Evolutionary conservation across 2,888 invertebrate species (phyloP).

Genomic region (Harpagoxenus sublaevis): DNA sequence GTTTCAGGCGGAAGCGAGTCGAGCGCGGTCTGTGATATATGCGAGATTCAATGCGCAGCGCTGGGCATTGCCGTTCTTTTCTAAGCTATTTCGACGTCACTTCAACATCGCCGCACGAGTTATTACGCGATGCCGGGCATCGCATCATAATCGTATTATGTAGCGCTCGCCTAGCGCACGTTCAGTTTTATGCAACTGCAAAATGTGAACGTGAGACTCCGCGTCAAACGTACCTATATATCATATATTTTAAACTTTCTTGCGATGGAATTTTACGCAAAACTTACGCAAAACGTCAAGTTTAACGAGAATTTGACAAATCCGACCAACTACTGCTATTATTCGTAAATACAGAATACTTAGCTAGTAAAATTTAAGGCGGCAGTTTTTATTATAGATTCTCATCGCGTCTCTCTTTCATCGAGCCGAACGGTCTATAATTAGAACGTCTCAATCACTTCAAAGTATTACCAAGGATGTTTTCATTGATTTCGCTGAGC

Average conservation of each 20-base stretch:
- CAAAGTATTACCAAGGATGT: conserved; percentile 27
- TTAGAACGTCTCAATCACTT: conserved; percentile 35
- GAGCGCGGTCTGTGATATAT: conserved; percentile 39
- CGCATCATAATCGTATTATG: conserved; percentile 47
- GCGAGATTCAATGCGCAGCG: conserved; percentile 43
- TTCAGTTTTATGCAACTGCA: conserved; percentile 36
- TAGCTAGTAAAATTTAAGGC: no score
- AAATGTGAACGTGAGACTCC: conserved; percentile 19
- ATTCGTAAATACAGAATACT: not conserved
- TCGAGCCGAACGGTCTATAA: conserved; percentile 16
- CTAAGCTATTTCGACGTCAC: conserved; percentile 42
- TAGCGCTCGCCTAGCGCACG: conserved; percentile 8
- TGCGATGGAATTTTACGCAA: not conserved
- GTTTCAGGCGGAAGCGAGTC: conserved; percentile 71
- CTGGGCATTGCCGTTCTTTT: conserved; percentile 36
- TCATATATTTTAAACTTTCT: not conserved
- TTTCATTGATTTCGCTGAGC: conserved; percentile 69
- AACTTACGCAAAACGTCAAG: not conserved
- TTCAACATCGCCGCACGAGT: conserved; percentile 17
- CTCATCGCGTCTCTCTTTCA: not conserved
- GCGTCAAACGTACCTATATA: not conserved
- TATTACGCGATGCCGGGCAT: conserved; percentile 34
- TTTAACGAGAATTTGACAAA: not conserved
- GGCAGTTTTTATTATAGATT: not conserved
- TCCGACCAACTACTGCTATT: not conserved